Conservation (phyloP, 1,140 invertebrate species). For the Solenopsis invicta region DNA sequence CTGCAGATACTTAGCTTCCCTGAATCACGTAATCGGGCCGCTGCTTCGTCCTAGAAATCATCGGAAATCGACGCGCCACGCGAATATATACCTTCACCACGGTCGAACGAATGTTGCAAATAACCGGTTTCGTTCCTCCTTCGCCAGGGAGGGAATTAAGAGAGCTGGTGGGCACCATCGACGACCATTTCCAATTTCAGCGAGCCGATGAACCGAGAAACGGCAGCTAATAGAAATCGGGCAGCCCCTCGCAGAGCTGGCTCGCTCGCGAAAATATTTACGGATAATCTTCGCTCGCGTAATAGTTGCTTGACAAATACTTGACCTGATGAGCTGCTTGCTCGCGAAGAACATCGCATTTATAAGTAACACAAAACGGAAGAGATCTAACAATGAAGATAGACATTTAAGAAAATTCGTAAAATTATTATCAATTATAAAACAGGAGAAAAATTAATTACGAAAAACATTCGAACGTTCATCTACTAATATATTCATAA, state of each 20-base stretch:
- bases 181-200: conserved; percentile 59
- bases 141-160: conserved; percentile 13
- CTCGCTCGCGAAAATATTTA: conserved; percentile 47
- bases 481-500: too few relatives aligned
- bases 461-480: too few relatives aligned
- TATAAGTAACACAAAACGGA: too few relatives aligned
- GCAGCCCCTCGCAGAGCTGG: background rate
- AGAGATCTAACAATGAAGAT: too few relatives aligned
- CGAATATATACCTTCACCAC: conserved; percentile 12
- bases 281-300: conserved; percentile 42
- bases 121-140: conserved; percentile 42
- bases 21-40: conserved; percentile 46
- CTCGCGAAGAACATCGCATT: background rate
- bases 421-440: too few relatives aligned
- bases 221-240: conserved; percentile 39
- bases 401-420: too few relatives aligned
- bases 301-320: conserved; percentile 48
- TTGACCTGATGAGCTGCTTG: background rate
- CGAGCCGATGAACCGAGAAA: conserved; percentile 47
- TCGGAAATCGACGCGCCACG: conserved; percentile 36
- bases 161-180: conserved; percentile 13
- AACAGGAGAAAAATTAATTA: too few relatives aligned
- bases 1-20: background rate
- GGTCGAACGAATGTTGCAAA: conserved; percentile 36
- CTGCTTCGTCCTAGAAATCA: conserved; percentile 27